Evolutionary conservation across 2,113 vertebrate genomes (phyloP).

Genomic region (Callipepla squamata): DNA sequence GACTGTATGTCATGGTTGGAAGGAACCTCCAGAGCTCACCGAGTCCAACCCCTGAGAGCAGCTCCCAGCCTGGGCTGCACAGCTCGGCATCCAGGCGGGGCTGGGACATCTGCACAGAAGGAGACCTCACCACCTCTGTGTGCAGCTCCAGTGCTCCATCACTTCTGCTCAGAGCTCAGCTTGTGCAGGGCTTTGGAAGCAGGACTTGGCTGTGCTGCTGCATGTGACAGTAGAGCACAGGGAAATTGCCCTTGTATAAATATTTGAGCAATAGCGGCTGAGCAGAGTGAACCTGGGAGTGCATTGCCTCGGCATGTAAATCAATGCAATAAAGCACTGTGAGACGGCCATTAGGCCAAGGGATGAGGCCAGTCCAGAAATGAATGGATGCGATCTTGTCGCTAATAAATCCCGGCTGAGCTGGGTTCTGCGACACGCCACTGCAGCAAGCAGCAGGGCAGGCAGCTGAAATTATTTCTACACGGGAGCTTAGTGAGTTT

Average conservation of each 20-base stretch:
- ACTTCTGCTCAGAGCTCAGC: not conserved
- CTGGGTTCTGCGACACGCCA: not conserved
- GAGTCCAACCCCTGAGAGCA: no score
- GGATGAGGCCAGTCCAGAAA: not conserved
- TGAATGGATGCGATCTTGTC: not conserved
- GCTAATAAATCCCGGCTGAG: not conserved
- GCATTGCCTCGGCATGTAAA: accelerated
- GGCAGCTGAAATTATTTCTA: accelerated
- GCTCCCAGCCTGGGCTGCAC: no score
- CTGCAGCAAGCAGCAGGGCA: accelerated
- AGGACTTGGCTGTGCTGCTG: not conserved
- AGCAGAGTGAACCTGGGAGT: not conserved
- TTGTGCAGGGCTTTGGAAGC: not conserved
- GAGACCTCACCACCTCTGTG: no score
- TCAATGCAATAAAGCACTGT: accelerated
- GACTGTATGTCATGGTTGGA: not conserved
- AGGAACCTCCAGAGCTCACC: no score
- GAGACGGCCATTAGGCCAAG: not conserved
- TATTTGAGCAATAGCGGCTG: accelerated
- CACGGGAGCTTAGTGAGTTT: not conserved
- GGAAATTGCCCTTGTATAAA: not conserved
- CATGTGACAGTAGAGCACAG: accelerated
- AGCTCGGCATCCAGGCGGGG: no score
- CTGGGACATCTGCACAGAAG: no score
- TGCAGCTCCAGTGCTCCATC: no score